Evolutionary conservation across 2,888 invertebrate species (phyloP), one percentile per base, ranked within the genome.

Genomic region (Eremobia ochroleuca): DNA sequence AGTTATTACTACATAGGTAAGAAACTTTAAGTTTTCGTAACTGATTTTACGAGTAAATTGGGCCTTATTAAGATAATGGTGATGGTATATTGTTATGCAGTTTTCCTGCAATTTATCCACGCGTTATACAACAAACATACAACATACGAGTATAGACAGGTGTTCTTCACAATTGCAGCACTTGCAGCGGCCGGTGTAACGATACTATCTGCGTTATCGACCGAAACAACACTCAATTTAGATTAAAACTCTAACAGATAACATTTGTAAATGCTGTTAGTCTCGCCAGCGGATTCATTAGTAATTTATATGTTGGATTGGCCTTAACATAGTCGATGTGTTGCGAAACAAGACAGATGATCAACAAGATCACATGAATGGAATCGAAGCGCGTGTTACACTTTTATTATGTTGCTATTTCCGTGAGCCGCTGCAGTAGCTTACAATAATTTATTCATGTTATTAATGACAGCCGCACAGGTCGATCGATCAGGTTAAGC

Each of bases 191-290:
- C 86, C 76, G 85, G 84, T 81, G 80, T 72, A 76, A 85, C 79
- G 95, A 95, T 96, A 79, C 86, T 94, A 95, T 96, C 95, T 90
- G 87, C 91, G 92, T 95, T 95, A 96, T 94, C 90, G 94, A 92
- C 92, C 92, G 92, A 87, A 94, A 95, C 95, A 93, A 92, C 92
- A 91, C 90, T 79, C 81, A 68, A 86, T 91, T 91, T 85, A 91
- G 90, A 92, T 90, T 89, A 88, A 88, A 89, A 88, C 75, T 77
- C 81, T 81, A 85, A 87, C 84, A 87, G 86, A 89, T 90, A 85
- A 82, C 86, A 87, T 89, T 85, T 84, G 87, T 88, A 89, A 91
- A 88, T 88, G 85, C 90, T 90, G 92, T 95, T 95, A 95, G 95
- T 93, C 87, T 92, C 94, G 94, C 95, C 88, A 94, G 92, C 85